Evolutionary conservation across 2,888 invertebrate genomes (phyloP).

Genomic region (Eupithecia dodoneata): DNA sequence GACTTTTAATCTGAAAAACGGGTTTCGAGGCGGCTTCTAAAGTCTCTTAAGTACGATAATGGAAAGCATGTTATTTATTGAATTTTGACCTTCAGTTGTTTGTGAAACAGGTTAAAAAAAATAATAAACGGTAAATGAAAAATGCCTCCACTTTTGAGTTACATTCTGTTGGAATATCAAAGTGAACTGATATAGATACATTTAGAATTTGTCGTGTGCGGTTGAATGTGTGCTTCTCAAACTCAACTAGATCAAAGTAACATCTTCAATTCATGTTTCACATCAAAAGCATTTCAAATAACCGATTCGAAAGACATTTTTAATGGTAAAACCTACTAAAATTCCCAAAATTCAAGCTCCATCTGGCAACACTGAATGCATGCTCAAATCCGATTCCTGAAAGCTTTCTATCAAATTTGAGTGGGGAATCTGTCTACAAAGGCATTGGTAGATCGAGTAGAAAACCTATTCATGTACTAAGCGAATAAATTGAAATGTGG

Average conservation of each 20-base stretch:
- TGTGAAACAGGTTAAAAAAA: background rate
- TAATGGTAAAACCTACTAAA: slow-evolving; percentile 9
- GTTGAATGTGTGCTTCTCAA: background rate
- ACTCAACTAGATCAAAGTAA: background rate
- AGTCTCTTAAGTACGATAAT: background rate
- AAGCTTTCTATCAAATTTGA: slow-evolving; percentile 32
- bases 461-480: slow-evolving; percentile 28
- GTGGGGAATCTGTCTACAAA: slow-evolving; percentile 27
- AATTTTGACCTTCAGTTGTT: background rate
- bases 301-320: slow-evolving; percentile 4
- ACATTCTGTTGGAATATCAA: background rate
- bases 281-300: background rate
- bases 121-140: background rate
- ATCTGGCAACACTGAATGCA: slow-evolving; percentile 18
- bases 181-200: background rate
- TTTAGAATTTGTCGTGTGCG: background rate
- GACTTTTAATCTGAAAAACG: background rate
- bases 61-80: background rate
- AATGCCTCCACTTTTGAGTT: background rate
- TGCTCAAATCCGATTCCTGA: slow-evolving; percentile 31
- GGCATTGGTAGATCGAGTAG: slow-evolving; percentile 25
- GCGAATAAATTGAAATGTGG: slow-evolving; percentile 25
- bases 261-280: slow-evolving; percentile 4
- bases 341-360: slow-evolving; percentile 1
- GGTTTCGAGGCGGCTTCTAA: background rate